Percentiles rank a stretch among this genome's conserved stretches.
These are phyloP conservation scores for Vulpes ferrilata DNA, from an alignment of 2,113 vertebrate genomes.

Conservation along the genomic window DNA sequence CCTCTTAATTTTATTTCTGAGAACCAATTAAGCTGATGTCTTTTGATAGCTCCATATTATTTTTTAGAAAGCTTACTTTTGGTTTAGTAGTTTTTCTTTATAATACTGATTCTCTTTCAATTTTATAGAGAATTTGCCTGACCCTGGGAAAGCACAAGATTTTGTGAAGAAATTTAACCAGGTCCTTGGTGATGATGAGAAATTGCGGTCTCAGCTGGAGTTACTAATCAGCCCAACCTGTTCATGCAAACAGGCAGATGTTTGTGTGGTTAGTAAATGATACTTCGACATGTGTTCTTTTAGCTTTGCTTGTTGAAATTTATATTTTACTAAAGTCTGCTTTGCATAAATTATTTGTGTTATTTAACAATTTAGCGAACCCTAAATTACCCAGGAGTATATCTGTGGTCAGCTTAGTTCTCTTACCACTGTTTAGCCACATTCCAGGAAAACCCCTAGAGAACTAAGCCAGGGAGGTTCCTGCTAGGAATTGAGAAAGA, in stretches of 20 bases:
- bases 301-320: background rate
- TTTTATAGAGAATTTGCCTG: conserved; percentile 95
- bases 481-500: conserved; percentile 3
- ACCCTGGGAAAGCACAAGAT: conserved; percentile 99
- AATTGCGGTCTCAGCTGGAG: conserved; percentile 95
- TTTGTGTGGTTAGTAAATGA: conserved; percentile 96
- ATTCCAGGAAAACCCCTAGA: conserved; percentile 2
- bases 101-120: conserved; percentile 73
- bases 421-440: background rate
- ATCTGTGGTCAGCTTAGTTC: background rate
- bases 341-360: conserved; percentile 12
- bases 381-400: background rate
- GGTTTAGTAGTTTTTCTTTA: background rate
- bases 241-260: conserved; percentile 98
- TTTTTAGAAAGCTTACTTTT: conserved; percentile 40
- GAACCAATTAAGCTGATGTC: background rate
- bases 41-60: background rate
- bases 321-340: conserved; percentile 4
- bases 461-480: background rate
- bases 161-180: conserved; percentile 99
- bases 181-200: conserved; percentile 98
- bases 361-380: background rate
- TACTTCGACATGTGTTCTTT: background rate
- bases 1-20: conserved; percentile 33
- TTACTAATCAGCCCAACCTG: conserved; percentile 97